Evolutionary conservation across 2,888 invertebrate genomes (phyloP), one percentile per base, ranked within the genome.

Genomic region (Balanococcus diminutus): DNA sequence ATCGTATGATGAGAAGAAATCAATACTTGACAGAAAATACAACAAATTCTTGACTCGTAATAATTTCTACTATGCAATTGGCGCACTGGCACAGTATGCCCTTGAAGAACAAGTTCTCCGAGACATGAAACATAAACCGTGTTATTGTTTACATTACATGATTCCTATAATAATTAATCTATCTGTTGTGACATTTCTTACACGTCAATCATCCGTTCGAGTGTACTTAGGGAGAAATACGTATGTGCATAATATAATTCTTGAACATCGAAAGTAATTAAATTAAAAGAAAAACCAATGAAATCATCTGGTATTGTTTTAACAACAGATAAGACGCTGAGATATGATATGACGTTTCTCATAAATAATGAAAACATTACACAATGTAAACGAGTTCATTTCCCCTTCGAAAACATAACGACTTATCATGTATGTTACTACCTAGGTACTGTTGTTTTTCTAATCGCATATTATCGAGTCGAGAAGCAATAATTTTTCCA

Each of bases 311-410:
- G 25, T 67, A 67, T 14, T 2, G 11, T 56, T 67, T 67, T n/a
- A n/a, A n/a, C 2, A 28, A 31, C 19, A 22, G 67, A 67, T 67
- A 67, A 28, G 1, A 67, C 11, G 67, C 6, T 22, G 6, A 46
- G 16, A 46, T 46, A n/a, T n/a, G 6, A 6, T 2, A 46, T 46
- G 56, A 56, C 19, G 56, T 56, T 56, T 56, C n/a, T n/a, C 19
- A 56, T 56, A 22, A 56, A 56, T 28, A 67, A 28, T 67, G 67
- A 67, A 67, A 28, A 28, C 28, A 6, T 67, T 67, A 61, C 67
- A 67, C 67, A 67, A 67, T 67, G 67, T 67, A 67, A 28, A 28
- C 16, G 67, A 67, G 67, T 67, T 67, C 67, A 67, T 67, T 67
- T 16, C 67, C 28, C 28, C 67, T 67, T 25, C 28, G 16, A 16